A percentile compares a stretch with the other conserved stretches of the same genome.
Conservation (phyloP, 2,113 vertebrate genomes). For the Sphaerodactylus townsendi region DNA sequence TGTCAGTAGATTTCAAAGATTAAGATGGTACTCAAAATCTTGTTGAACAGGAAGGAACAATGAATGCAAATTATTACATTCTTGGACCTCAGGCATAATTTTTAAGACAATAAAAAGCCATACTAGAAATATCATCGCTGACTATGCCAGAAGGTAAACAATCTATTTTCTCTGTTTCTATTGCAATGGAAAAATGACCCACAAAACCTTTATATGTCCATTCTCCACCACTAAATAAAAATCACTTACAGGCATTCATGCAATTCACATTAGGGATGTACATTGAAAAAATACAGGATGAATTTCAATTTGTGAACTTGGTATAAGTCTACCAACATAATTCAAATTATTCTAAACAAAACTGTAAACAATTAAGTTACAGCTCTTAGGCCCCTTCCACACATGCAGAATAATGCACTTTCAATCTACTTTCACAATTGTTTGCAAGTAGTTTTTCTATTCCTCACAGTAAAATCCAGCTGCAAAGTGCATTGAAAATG, state of each 20-base stretch:
- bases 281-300: background rate
- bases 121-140: background rate
- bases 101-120: background rate
- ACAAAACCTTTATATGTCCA: background rate
- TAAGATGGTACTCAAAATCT: background rate
- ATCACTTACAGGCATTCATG: background rate
- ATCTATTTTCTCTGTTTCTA: background rate
- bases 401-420: no score
- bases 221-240: background rate
- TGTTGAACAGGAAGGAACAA: background rate
- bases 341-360: background rate
- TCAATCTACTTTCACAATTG: no score
- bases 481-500: no score
- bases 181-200: background rate
- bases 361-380: slow-evolving; percentile 23
- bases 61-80: background rate
- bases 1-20: background rate
- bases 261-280: background rate
- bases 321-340: background rate
- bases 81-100: background rate
- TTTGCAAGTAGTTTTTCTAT: no score
- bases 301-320: background rate
- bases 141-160: background rate
- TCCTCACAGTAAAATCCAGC: no score
- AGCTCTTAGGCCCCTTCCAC: no score